Conservation (phyloP, 2,888 invertebrate genomes). For the Agrenia bidenticulata region DNA sequence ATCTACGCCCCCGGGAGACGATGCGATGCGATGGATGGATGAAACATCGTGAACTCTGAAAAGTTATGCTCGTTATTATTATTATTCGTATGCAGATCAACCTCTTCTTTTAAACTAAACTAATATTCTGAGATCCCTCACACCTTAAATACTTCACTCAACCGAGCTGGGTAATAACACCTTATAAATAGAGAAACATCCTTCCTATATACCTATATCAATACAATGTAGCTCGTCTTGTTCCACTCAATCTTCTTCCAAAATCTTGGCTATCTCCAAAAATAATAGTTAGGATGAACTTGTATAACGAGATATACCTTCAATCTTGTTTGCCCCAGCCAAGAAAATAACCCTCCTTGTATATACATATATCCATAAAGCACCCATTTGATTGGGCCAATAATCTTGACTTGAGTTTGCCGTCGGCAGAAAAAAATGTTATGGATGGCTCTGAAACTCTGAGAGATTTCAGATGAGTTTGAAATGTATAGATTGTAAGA, state of each 20-base stretch:
- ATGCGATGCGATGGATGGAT: background rate
- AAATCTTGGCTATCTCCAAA: no score
- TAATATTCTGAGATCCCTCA: conserved; percentile 27
- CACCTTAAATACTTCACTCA: conserved; percentile 16
- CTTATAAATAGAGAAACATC: background rate
- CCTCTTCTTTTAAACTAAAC: conserved; percentile 24
- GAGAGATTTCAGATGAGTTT: conserved; percentile 17
- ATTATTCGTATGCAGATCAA: conserved; percentile 48
- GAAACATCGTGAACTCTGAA: conserved; percentile 43
- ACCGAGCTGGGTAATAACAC: conserved; percentile 1
- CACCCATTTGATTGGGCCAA: conserved; percentile 53
- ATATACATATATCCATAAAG: conserved; percentile 35
- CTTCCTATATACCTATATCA: background rate
- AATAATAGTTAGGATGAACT: background rate
- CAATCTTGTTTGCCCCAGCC: no score
- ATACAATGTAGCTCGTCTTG: no score
- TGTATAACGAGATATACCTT: conserved; percentile 12
- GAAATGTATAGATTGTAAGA: background rate
- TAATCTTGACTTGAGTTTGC: conserved; percentile 38
- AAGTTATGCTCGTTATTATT: conserved; percentile 45
- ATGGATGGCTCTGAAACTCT: conserved; percentile 15
- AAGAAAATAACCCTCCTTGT: no score
- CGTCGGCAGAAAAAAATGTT: conserved; percentile 26
- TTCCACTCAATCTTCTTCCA: no score
- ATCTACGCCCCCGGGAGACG: conserved; percentile 37